Conservation (phyloP, 2,113 vertebrate genomes). For the Myiagra hebetior region DNA sequence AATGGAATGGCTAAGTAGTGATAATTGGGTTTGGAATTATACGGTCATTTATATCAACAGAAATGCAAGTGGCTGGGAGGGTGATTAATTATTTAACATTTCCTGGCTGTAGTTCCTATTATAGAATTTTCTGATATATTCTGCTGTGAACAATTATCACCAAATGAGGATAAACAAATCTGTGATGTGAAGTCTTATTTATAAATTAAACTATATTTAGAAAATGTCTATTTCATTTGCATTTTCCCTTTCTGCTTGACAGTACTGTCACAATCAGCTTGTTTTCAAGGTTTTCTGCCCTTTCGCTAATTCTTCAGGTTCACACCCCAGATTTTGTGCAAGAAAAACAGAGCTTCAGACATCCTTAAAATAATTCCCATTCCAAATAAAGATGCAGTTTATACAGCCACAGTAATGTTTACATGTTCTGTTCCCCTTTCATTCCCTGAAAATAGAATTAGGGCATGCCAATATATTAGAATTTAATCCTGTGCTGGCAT, state of each 20-base stretch:
- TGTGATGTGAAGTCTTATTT: constrained; percentile 66
- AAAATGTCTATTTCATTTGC: constrained; percentile 46
- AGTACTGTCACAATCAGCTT: background rate
- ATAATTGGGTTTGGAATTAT: constrained; percentile 86
- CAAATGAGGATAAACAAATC: constrained; percentile 77
- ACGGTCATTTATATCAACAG: constrained; percentile 84
- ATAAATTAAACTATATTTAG: constrained; percentile 68
- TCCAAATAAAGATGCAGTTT: background rate
- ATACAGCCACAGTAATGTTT: background rate
- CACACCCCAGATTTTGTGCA: background rate
- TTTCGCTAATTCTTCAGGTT: constrained; percentile 5
- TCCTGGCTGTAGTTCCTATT: constrained; percentile 81
- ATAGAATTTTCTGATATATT: constrained; percentile 84
- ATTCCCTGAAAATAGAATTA: background rate
- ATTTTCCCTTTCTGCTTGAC: constrained; percentile 9
- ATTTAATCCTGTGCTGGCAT: background rate
- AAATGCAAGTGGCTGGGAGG: constrained; percentile 78
- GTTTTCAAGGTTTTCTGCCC: constrained; percentile 31
- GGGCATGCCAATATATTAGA: background rate
- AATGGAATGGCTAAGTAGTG: constrained; percentile 83
- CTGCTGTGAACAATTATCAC: constrained; percentile 84
- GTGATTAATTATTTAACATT: constrained; percentile 87
- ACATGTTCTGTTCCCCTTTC: background rate
- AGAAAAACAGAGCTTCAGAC: background rate
- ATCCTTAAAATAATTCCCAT: constrained; percentile 13